phyloP scores from a whole-genome alignment of 2,888 invertebrate species.

The Altica lythri region DNA sequence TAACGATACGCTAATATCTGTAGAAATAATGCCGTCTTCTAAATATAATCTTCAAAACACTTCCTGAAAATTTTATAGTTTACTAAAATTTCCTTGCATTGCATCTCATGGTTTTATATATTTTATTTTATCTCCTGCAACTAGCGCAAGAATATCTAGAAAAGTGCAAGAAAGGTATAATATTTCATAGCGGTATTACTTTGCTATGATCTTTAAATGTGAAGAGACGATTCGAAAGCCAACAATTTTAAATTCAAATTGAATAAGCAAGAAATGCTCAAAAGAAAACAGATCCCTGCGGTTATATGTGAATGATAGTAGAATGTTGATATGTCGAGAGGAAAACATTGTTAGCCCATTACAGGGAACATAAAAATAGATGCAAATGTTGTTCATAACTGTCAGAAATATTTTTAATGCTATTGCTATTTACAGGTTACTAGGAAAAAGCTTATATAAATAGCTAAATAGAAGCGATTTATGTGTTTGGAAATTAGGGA shows the following conservation, averaged over 20 bases:
- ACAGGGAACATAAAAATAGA: conserved; percentile 16
- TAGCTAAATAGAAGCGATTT: conserved; percentile 10
- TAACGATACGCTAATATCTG: no score
- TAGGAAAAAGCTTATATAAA: conserved; percentile 18
- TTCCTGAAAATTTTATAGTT: conserved; percentile 10
- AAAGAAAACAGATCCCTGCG: conserved; percentile 10
- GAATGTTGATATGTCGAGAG: conserved; percentile 3
- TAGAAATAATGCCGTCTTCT: no score
- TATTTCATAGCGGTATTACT: conserved; percentile 18
- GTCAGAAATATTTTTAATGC: conserved; percentile 12
- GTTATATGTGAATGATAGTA: conserved; percentile 8
- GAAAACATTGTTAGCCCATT: conserved; percentile 16
- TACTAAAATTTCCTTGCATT: conserved; percentile 6
- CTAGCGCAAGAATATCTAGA: conserved; percentile 8
- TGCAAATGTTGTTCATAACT: conserved; percentile 8
- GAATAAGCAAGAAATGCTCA: conserved; percentile 9
- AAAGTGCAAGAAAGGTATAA: conserved; percentile 9
- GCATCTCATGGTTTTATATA: neutral
- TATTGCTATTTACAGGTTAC: conserved; percentile 8
- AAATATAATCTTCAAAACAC: no score
- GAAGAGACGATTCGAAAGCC: conserved; percentile 22
- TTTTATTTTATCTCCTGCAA: conserved; percentile 6
- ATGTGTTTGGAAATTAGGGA: neutral
- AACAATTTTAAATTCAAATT: conserved; percentile 21
- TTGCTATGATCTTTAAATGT: conserved; percentile 21